These are phyloP conservation scores for Cynaeus angustus DNA, from an alignment of 2,888 invertebrate species.

Conservation along the genomic window DNA sequence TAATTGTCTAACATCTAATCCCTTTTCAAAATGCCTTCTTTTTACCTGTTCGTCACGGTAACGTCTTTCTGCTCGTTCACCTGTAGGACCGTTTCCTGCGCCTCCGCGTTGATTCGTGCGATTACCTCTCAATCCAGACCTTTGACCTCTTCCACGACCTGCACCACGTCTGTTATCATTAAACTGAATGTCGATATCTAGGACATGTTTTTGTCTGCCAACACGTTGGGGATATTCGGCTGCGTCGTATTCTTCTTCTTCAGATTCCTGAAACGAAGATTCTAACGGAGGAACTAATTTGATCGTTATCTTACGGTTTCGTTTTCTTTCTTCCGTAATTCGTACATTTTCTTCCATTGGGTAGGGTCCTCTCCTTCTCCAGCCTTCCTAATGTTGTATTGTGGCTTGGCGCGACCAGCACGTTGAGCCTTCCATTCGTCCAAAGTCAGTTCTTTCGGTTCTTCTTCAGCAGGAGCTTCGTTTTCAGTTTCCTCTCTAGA, in stretches of 20 bases:
- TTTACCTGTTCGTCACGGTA: constrained; percentile 57
- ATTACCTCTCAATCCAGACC: constrained; percentile 70
- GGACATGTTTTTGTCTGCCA: constrained; percentile 88
- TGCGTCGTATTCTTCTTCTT: constrained; percentile 79
- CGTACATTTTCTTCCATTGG: constrained; percentile 94
- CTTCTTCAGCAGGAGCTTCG: constrained; percentile 78
- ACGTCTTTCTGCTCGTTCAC: constrained; percentile 59
- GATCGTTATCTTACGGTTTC: constrained; percentile 63
- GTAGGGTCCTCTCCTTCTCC: constrained; percentile 94
- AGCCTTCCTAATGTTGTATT: constrained; percentile 93
- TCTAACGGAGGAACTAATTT: constrained; percentile 3
- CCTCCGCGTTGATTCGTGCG: constrained; percentile 68
- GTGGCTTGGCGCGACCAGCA: constrained; percentile 86
- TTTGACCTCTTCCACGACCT: constrained; percentile 77
- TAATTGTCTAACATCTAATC: background rate
- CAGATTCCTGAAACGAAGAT: constrained; percentile 63
- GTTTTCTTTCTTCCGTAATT: constrained; percentile 83
- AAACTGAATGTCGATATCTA: constrained; percentile 92
- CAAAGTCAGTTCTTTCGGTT: constrained; percentile 90
- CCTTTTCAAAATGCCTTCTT: too few species aligned
- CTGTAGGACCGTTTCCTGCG: constrained; percentile 65
- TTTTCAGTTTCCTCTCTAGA: constrained; percentile 65
- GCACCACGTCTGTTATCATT: constrained; percentile 85
- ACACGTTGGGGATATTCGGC: constrained; percentile 90
- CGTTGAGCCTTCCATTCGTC: constrained; percentile 96